Evolutionary conservation across 2,797 vertebrate genomes (phyloP).

Genomic region (Peromyscus attwateri): DNA sequence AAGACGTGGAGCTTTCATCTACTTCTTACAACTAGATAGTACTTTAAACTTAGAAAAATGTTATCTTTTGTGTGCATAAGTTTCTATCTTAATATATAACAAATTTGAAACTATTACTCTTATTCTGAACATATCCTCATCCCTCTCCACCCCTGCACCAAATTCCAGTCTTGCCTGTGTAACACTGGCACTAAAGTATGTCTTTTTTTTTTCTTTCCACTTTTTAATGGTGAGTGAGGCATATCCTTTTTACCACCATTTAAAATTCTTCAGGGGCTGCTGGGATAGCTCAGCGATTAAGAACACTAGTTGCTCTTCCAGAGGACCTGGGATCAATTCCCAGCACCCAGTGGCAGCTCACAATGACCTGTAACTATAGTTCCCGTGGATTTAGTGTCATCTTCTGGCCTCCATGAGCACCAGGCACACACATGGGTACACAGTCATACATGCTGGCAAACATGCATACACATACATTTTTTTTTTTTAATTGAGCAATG

Average conservation of each 20-base stretch:
- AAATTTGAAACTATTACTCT: slow-evolving; percentile 17
- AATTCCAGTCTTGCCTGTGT: slow-evolving; percentile 3
- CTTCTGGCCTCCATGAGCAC: background rate
- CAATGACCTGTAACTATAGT: no score
- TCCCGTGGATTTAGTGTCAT: background rate
- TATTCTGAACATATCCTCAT: slow-evolving; percentile 8
- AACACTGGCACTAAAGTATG: background rate
- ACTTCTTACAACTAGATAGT: background rate
- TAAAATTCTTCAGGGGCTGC: background rate
- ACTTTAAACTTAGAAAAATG: slow-evolving; percentile 13
- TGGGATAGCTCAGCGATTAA: background rate
- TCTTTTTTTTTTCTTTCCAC: background rate
- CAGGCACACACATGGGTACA: background rate
- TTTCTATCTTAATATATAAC: slow-evolving; percentile 14
- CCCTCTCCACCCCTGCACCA: background rate
- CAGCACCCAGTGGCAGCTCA: background rate
- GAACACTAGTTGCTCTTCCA: background rate
- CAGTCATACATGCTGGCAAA: background rate
- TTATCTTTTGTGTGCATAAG: background rate
- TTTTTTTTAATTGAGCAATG: no score
- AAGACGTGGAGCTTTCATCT: background rate
- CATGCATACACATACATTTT: background rate
- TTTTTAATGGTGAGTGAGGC: background rate
- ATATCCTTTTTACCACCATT: background rate
- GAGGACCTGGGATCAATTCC: background rate